Evolutionary conservation across 2,797 vertebrate species (phyloP).

Genomic region (Cossypha dichroa): DNA sequence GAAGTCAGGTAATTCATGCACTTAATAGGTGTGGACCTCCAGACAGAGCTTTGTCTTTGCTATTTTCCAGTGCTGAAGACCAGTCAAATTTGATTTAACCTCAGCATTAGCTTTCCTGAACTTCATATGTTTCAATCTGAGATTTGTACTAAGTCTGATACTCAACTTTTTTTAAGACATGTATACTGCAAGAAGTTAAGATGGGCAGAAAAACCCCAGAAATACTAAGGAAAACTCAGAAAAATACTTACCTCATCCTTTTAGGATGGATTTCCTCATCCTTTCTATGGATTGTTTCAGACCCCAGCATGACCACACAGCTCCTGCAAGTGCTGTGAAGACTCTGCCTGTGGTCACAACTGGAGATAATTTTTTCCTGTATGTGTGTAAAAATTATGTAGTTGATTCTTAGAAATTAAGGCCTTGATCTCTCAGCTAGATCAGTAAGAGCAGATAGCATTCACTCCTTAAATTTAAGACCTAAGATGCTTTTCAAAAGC

Average conservation of each 20-base stretch:
- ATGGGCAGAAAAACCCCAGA: rapidly evolving
- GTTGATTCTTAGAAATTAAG: background rate
- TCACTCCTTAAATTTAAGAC: background rate
- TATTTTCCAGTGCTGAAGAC: background rate
- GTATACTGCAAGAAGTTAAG: background rate
- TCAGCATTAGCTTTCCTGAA: background rate
- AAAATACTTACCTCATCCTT: background rate
- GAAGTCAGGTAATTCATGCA: background rate
- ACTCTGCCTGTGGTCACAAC: background rate
- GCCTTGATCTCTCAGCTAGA: background rate
- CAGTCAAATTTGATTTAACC: background rate
- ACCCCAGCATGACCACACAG: background rate
- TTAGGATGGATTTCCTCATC: background rate
- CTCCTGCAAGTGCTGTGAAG: rapidly evolving
- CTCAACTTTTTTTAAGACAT: background rate
- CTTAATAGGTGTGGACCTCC: background rate
- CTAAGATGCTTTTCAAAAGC: background rate
- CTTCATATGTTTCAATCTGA: background rate
- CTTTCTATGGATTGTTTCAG: background rate
- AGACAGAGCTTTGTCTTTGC: background rate
- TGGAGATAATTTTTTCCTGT: background rate
- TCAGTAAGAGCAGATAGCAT: background rate
- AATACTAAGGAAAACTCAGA: background rate
- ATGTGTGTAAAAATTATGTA: background rate
- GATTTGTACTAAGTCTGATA: background rate